Base-by-base conservation (phyloP, 2,888 invertebrate species). In the Thymelicus lineola region DNA sequence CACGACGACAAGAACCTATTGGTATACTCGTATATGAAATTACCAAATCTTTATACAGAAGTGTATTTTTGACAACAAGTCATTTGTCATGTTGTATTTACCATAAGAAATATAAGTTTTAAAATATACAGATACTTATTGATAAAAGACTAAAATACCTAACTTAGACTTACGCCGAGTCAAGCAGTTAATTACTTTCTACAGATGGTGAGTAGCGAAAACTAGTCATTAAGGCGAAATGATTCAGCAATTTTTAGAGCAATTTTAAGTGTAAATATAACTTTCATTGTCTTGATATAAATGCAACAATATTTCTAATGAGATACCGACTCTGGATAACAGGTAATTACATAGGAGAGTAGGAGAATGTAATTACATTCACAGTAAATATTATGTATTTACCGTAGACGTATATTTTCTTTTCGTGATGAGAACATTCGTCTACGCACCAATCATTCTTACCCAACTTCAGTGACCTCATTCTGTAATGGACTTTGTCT, bases 171-270 rank as follows among this genome's bases (percentile, higher is more conserved):
- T 88, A 75, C 86, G 90, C 86, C 80, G 87, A 90, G 91, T 92
- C 92, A 92, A 88, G 79, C 82, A 83, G 89, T 89, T 91, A 90
- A 91, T 92, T 91, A 91, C 89, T 88, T 87, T 83, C 83, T 80
- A 81, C 85, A 84, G 86, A 88, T 87, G 89, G 88, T 90, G 89
- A 91, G 82, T 89, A 85, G 86, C 85, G 78, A 79, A 87, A 86
- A 82, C 78, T 78, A 80, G 83, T 84, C 83, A 84, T 86, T 86
- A 84, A 85, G 81, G 79, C 75, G 76, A 82, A 86, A 65, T 70
- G 70, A 70, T 46, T 66, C 60, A 55, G 65, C 70, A 58, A 50
- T 70, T 70, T 70, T 70, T 65, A 63, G 45, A 45, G 35, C 10
- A 66, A 59, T 59, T 58, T 66, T 64, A 36, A 53, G 20, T 53